Conservation (phyloP, 2,888 invertebrate genomes). For the Pachymerium ferrugineum region DNA sequence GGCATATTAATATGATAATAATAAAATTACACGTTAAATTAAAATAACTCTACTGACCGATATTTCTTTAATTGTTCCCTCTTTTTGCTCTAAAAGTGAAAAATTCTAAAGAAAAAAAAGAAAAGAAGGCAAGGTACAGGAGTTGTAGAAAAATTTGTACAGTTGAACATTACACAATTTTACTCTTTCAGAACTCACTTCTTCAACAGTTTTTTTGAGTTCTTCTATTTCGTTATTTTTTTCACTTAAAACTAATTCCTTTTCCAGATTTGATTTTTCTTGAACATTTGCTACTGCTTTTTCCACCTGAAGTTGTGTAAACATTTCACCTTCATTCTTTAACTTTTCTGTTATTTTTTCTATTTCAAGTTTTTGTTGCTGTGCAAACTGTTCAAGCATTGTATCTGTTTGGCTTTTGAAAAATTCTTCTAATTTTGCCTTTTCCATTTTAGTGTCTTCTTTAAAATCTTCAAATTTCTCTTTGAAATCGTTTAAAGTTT, state of each 20-base stretch:
- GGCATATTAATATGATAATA: too few relatives aligned
- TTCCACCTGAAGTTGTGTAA: neutral
- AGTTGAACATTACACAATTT: too few relatives aligned
- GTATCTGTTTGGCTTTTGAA: neutral
- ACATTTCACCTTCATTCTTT: neutral
- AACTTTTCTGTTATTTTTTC: neutral
- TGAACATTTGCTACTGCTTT: neutral
- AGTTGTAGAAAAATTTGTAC: neutral
- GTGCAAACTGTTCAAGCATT: neutral
- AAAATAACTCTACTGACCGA: constrained; percentile 15
- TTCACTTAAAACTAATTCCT: neutral
- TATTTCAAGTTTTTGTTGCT: neutral
- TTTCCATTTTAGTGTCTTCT: neutral
- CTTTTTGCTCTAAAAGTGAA: constrained; percentile 20
- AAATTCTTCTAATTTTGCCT: neutral
- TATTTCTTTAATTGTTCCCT: constrained; percentile 3
- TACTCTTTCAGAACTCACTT: neutral
- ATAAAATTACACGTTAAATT: neutral
- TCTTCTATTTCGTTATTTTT: constrained; percentile 7
- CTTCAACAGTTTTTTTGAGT: neutral
- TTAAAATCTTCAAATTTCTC: neutral
- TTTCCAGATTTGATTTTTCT: neutral
- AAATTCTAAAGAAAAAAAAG: neutral
- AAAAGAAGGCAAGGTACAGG: neutral
- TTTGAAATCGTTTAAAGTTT: neutral